Evolutionary conservation across 2,888 invertebrate genomes (phyloP).

Genomic region (Conomelus anceps): DNA sequence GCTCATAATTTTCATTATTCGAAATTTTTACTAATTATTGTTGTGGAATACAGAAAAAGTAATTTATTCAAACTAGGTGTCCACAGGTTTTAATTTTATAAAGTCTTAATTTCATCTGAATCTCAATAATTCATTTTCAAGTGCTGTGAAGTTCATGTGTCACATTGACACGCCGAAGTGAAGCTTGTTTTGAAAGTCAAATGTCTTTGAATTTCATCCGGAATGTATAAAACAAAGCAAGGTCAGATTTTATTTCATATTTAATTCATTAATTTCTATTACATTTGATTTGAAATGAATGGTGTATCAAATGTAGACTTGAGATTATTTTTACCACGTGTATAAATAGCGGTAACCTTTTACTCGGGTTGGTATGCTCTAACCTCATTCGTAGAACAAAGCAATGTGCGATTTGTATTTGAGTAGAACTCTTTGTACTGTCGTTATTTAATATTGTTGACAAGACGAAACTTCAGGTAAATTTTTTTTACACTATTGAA

Average conservation of each 20-base stretch:
- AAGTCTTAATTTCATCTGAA: background rate
- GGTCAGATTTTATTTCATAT: background rate
- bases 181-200: conserved; percentile 6
- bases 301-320: background rate
- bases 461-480: background rate
- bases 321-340: background rate
- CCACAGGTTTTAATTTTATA: background rate
- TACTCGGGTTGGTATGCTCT: background rate
- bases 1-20: background rate
- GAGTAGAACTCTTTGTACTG: background rate
- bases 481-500: background rate
- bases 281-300: background rate
- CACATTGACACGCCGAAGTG: conserved; percentile 25
- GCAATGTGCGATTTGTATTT: background rate
- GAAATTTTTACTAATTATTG: background rate
- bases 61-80: background rate
- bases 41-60: background rate
- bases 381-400: background rate
- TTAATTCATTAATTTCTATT: background rate
- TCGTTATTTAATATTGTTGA: background rate
- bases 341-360: background rate
- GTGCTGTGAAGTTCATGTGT: conserved; percentile 21
- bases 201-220: background rate
- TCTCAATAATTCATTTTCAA: background rate
- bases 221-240: conserved; percentile 5